A percentile compares a stretch with the other conserved stretches of the same genome.
phyloP scores from a whole-genome alignment of 2,797 vertebrate genomes.

The Alosa sapidissima region DNA sequence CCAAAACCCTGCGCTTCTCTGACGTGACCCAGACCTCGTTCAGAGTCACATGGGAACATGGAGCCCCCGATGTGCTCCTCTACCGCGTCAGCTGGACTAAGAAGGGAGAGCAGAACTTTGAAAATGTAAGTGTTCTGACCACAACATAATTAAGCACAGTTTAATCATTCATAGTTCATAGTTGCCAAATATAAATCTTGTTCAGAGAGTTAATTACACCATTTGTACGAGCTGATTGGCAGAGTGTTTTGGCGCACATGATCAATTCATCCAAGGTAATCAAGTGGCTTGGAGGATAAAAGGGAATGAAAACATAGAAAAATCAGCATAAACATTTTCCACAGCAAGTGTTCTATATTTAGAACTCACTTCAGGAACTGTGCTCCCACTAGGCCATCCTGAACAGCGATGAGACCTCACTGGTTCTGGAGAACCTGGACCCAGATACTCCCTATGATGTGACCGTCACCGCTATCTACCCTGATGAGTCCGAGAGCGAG shows the following conservation, averaged over 20 bases:
- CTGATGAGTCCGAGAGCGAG: conserved; percentile 95
- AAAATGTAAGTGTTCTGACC: conserved; percentile 51
- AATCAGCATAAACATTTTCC: neutral
- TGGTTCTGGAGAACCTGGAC: conserved; percentile 82
- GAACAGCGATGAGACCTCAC: conserved; percentile 77
- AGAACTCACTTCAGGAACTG: neutral
- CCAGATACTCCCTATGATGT: conserved; percentile 85
- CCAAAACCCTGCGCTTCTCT: conserved; percentile 84
- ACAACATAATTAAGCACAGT: neutral
- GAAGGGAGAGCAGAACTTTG: conserved; percentile 63
- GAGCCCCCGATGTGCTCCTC: conserved; percentile 87
- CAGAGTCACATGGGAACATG: conserved; percentile 89
- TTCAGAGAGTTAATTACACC: neutral
- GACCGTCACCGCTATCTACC: conserved; percentile 92
- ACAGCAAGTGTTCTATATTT: neutral
- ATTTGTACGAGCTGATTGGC: neutral
- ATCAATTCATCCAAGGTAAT: neutral
- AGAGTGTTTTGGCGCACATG: neutral
- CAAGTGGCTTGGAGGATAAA: neutral
- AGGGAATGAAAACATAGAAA: neutral
- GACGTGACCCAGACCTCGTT: conserved; percentile 87
- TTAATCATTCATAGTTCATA: neutral
- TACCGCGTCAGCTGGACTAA: conserved; percentile 88
- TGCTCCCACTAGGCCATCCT: conserved; percentile 79
- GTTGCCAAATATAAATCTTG: neutral